phyloP scores from a whole-genome alignment of 1,140 invertebrate genomes.

The Odontomachus brunneus region DNA sequence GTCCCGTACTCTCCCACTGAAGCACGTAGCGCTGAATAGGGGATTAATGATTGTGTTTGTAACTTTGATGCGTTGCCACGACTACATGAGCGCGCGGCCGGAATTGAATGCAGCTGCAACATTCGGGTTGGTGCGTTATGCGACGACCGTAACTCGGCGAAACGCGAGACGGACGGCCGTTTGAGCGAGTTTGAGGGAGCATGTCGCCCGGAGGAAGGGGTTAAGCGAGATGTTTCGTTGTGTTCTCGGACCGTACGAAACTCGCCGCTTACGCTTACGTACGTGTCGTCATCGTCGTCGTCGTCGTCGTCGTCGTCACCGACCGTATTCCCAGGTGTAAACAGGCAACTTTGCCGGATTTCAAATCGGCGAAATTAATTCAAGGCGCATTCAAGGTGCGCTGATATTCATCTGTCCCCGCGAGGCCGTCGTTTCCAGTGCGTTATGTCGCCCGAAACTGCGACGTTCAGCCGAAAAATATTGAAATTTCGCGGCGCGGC shows the following conservation, averaged over 20 bases:
- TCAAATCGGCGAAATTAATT: conserved; percentile 56
- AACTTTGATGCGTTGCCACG: conserved; percentile 66
- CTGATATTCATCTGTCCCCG: conserved; percentile 18
- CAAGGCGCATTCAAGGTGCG: conserved; percentile 18
- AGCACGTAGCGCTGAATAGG: conserved; percentile 55
- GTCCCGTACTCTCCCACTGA: not conserved
- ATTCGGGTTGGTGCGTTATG: conserved; percentile 47
- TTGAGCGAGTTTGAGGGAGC: conserved; percentile 42
- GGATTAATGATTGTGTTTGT: conserved; percentile 53
- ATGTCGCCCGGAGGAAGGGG: not conserved
- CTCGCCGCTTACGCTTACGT: not conserved
- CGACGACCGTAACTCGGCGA: conserved; percentile 59
- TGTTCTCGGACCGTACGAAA: conserved; percentile 48
- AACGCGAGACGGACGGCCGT: conserved; percentile 57
- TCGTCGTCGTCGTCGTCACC: not conserved
- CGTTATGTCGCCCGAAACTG: not conserved
- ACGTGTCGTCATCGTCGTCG: not conserved
- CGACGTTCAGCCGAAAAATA: not conserved
- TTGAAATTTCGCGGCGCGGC: not conserved
- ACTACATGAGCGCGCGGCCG: conserved; percentile 40
- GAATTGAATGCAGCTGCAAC: conserved; percentile 55
- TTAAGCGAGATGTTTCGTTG: conserved; percentile 61
- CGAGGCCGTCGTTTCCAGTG: not conserved
- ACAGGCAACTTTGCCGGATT: conserved; percentile 43
- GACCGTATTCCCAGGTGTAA: conserved; percentile 42